Percentiles rank a stretch among this genome's conserved stretches.
phyloP scores from a whole-genome alignment of 1,140 invertebrate genomes.

The Dufourea novaeangliae region DNA sequence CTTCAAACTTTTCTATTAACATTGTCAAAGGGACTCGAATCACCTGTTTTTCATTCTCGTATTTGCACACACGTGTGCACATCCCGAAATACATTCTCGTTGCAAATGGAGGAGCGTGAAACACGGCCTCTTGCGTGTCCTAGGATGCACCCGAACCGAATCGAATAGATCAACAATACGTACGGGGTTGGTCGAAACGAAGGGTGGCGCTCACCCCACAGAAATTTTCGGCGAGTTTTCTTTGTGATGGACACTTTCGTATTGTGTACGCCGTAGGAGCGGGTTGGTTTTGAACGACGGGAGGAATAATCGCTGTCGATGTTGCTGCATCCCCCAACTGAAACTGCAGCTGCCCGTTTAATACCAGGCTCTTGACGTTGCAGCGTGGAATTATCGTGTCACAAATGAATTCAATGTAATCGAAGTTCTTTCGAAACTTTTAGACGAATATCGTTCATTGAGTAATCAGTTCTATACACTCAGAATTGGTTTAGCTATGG shows the following conservation, averaged over 20 bases:
- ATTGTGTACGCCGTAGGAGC: conserved; percentile 35
- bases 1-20: conserved; percentile 12
- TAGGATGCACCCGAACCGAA: conserved; percentile 4
- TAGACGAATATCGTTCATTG: too few relatives aligned
- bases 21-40: conserved; percentile 5
- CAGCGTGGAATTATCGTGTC: neutral
- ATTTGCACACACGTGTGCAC: neutral
- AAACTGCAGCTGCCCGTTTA: conserved; percentile 44
- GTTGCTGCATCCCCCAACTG: conserved; percentile 25
- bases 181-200: conserved; percentile 24
- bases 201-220: conserved; percentile 4
- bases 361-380: conserved; percentile 9
- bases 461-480: too few relatives aligned
- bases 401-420: too few relatives aligned
- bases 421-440: too few relatives aligned
- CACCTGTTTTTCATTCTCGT: conserved; percentile 6
- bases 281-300: conserved; percentile 55
- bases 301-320: conserved; percentile 50
- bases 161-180: conserved; percentile 28
- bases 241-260: conserved; percentile 56
- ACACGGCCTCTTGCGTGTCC: conserved; percentile 2
- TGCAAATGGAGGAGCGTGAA: conserved; percentile 10
- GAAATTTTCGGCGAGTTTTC: conserved; percentile 45
- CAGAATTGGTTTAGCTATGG: too few relatives aligned
- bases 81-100: neutral